Base-by-base conservation (phyloP, 2,888 invertebrate genomes). In the Drosophila bunnanda region DNA sequence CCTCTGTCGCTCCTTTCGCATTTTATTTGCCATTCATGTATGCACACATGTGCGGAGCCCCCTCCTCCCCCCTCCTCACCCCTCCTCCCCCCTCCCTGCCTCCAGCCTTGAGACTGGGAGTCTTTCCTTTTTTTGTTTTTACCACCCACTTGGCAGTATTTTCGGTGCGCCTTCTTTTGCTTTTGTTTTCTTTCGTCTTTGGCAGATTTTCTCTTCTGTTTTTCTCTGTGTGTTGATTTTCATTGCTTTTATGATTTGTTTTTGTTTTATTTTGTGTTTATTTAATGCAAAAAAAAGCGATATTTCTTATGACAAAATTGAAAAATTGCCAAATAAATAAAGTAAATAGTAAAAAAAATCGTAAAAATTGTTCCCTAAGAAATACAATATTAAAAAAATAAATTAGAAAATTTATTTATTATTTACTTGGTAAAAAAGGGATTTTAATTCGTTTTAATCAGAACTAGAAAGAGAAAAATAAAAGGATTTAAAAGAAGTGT, bases 1-100 rank as follows among this genome's bases (percentile, higher is more conserved):
- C 25, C 25, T 32, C 15, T 15, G 15, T 50, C 9, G 50, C 52
- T 52, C 58, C 79, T 71, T 69, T 74, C 78, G 55, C 80, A 74
- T 67, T 76, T 85, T 82, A 89, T 89, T 87, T 87, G 88, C 79
- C 87, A 87, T 87, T 87, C 88, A 87, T 89, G 79, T 87, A 89
- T 87, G 86, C 86, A 87, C 86, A 89, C 77, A 87, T 84, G 79
- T 78, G 77, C 74, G 73, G 55, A 52, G 34, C 17, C 38, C n/a
- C 22, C n/a, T 22, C 15, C 28, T 20, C 17, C 9, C 36, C 17
- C 30, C n/a, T 22, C 10, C 22, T n/a, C n/a, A n/a, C n/a, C n/a
- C 22, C n/a, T 22, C 15, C 28, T 20, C 17, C 9, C 36, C 17
- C 30, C n/a, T 22, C 10, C 22, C 6, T 20, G 8, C 10, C 10